Evolutionary conservation across 2,797 vertebrate species (phyloP).

Genomic region (Eulemur rubriventer): DNA sequence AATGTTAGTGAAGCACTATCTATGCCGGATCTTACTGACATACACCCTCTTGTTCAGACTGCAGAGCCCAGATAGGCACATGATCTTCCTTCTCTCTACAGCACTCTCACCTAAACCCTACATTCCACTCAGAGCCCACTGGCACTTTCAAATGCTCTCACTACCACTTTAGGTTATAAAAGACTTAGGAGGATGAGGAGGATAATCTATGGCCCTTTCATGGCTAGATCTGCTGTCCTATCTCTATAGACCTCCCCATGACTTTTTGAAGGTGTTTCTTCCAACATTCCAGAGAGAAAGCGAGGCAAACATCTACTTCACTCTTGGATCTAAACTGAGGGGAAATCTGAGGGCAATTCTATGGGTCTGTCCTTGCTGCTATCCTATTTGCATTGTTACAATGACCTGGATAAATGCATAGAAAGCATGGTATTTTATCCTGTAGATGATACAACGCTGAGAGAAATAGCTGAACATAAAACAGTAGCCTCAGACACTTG

Average conservation of each 20-base stretch:
- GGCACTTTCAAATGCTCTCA: background rate
- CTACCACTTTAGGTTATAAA: background rate
- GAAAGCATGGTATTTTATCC: background rate
- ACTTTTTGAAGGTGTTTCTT: background rate
- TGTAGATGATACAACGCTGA: background rate
- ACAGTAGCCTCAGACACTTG: background rate
- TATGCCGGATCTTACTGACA: background rate
- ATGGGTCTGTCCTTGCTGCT: background rate
- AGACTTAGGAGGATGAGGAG: background rate
- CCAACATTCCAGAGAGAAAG: background rate
- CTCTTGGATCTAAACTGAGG: background rate
- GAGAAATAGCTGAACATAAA: background rate
- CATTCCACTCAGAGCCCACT: background rate
- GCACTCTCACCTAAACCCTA: background rate
- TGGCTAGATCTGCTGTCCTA: background rate
- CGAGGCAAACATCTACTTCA: background rate
- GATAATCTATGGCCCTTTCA: background rate
- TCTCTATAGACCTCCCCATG: background rate
- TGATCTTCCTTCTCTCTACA: background rate
- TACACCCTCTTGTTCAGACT: background rate
- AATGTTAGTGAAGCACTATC: background rate
- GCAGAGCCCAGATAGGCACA: background rate
- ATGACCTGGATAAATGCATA: background rate
- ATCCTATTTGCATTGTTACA: constrained; percentile 16
- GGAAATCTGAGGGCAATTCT: constrained; percentile 18